These are phyloP conservation scores for Tachypleus tridentatus DNA, from an alignment of 1,140 invertebrate species.

Conservation along the genomic window DNA sequence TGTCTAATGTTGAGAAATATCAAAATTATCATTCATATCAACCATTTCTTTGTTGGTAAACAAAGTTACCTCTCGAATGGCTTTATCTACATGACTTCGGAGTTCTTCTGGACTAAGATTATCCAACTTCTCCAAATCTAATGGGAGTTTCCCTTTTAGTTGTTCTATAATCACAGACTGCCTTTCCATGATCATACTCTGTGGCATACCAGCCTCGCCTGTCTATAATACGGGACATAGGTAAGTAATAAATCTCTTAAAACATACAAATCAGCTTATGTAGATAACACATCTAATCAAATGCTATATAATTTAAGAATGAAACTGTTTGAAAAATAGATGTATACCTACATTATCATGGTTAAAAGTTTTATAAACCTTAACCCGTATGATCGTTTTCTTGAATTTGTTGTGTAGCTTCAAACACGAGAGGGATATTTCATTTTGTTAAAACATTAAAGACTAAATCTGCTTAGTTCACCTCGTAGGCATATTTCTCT, in stretches of 20 bases:
- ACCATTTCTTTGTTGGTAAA: too few relatives aligned
- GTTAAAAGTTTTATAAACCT: too few relatives aligned
- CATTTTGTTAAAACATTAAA: slow-evolving; percentile 19
- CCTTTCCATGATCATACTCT: slow-evolving; percentile 66
- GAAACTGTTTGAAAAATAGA: too few relatives aligned
- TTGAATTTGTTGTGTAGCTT: too few relatives aligned
- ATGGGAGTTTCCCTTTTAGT: slow-evolving; percentile 57
- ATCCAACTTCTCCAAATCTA: slow-evolving; percentile 62
- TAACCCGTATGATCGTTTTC: too few relatives aligned
- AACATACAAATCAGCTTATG: too few relatives aligned
- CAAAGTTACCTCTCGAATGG: slow-evolving; percentile 47
- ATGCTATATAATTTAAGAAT: too few relatives aligned
- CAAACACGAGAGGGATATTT: too few relatives aligned
- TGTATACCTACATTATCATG: too few relatives aligned
- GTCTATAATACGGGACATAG: slow-evolving; percentile 34
- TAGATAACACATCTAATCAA: too few relatives aligned
- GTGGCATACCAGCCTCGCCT: slow-evolving; percentile 63
- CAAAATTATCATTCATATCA: too few relatives aligned
- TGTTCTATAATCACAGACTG: slow-evolving; percentile 79
- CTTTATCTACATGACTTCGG: slow-evolving; percentile 59
- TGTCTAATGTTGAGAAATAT: too few relatives aligned
- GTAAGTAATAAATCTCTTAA: neutral
- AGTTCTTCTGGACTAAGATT: slow-evolving; percentile 60
- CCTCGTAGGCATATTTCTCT: slow-evolving; percentile 84
- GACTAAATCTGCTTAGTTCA: slow-evolving; percentile 27